phyloP scores from a whole-genome alignment of 2,797 vertebrate species.

The Cynopterus sphinx region DNA sequence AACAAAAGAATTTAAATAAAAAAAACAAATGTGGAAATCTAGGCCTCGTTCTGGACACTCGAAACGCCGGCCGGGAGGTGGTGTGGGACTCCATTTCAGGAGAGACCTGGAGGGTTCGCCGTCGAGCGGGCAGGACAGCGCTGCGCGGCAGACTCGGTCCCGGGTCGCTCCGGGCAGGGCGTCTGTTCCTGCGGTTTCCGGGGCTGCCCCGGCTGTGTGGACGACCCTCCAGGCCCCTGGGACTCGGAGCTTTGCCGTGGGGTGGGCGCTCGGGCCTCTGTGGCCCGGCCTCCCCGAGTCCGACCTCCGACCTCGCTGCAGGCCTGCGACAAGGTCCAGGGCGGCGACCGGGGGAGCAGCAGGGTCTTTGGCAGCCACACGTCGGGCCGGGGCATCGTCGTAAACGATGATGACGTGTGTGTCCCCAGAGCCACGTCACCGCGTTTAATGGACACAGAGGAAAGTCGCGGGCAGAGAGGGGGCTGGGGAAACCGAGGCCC shows the following conservation, averaged over 20 bases:
- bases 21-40: not conserved
- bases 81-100: not conserved
- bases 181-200: no score
- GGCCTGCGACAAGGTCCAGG: not conserved
- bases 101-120: no score
- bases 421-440: not conserved
- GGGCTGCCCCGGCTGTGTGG: no score
- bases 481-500: not conserved
- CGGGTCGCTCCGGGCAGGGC: no score
- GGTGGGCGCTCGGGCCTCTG: not conserved
- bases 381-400: not conserved
- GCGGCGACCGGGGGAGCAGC: no score
- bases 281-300: rapidly evolving
- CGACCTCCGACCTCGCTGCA: not conserved
- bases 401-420: no score
- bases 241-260: not conserved
- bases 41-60: not conserved
- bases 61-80: not conserved
- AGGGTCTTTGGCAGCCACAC: not conserved
- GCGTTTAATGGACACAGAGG: not conserved
- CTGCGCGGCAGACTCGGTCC: no score
- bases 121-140: no score
- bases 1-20: not conserved
- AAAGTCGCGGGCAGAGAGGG: not conserved
- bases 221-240: no score